Conservation (phyloP, 2,888 invertebrate species). For the Thalpophila matura region DNA sequence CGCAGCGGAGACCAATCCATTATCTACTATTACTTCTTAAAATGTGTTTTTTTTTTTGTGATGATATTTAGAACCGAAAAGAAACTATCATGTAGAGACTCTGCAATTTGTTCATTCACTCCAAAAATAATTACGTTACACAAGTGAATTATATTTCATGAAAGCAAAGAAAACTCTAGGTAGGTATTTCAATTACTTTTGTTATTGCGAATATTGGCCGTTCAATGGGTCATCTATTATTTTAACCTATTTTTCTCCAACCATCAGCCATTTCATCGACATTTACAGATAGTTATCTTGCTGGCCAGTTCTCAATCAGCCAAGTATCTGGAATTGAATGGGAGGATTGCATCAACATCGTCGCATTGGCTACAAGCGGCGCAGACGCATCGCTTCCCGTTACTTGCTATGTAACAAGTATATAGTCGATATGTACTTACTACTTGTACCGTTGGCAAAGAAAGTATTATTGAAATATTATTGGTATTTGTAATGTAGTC, state of each 20-base stretch:
- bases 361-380: constrained; percentile 60
- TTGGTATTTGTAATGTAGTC: neutral
- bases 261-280: neutral
- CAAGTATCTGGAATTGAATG: constrained; percentile 62
- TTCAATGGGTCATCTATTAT: neutral
- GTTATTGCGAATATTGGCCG: neutral
- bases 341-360: constrained; percentile 71
- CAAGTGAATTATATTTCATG: too few relatives aligned
- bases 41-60: too few relatives aligned
- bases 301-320: constrained; percentile 46
- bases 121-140: too few relatives aligned
- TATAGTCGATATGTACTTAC: constrained; percentile 55
- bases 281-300: constrained; percentile 40
- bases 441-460: constrained; percentile 46
- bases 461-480: constrained; percentile 1
- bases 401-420: constrained; percentile 76
- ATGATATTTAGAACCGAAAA: too few relatives aligned
- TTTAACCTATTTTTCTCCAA: neutral
- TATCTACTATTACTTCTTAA: too few relatives aligned
- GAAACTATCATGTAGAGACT: too few relatives aligned
- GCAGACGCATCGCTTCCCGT: constrained; percentile 83
- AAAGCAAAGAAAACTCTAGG: too few relatives aligned
- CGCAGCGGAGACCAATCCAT: too few relatives aligned
- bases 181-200: too few relatives aligned
- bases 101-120: too few relatives aligned